A percentile compares a stretch with the other conserved stretches of the same genome.
phyloP scores from a whole-genome alignment of 2,797 vertebrate species.

The Syndactyla subalaris region DNA sequence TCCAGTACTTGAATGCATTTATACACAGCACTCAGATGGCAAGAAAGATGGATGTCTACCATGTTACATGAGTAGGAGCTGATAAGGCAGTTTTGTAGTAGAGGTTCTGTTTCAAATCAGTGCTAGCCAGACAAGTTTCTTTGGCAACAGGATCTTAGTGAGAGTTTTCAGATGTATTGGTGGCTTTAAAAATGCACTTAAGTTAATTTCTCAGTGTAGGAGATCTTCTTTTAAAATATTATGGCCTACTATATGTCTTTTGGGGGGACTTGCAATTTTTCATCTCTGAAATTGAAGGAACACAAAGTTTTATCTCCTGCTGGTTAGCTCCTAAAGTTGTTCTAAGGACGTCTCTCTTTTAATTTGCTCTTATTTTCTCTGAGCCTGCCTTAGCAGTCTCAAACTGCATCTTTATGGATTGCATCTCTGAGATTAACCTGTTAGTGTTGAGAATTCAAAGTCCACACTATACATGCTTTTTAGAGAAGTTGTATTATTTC shows the following conservation, averaged over 20 bases:
- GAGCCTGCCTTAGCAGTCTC: not conserved
- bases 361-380: not conserved
- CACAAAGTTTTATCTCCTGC: not conserved
- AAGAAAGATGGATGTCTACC: not conserved
- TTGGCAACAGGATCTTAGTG: not conserved
- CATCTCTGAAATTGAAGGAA: not conserved
- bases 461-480: not conserved
- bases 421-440: not conserved
- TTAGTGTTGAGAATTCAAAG: not conserved
- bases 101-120: not conserved
- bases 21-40: not conserved
- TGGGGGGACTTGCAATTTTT: not conserved
- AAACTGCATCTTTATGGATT: not conserved
- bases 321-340: not conserved
- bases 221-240: not conserved
- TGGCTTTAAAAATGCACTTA: not conserved
- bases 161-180: not conserved
- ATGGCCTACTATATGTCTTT: not conserved
- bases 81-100: not conserved
- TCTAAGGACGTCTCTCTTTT: not conserved
- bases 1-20: not conserved
- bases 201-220: not conserved
- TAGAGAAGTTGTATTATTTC: not conserved
- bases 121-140: not conserved
- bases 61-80: not conserved